Evolutionary conservation across 37 sponge, comb jelly and placozoan species (phyloP).

Genomic region (Haliclona indistincta): DNA sequence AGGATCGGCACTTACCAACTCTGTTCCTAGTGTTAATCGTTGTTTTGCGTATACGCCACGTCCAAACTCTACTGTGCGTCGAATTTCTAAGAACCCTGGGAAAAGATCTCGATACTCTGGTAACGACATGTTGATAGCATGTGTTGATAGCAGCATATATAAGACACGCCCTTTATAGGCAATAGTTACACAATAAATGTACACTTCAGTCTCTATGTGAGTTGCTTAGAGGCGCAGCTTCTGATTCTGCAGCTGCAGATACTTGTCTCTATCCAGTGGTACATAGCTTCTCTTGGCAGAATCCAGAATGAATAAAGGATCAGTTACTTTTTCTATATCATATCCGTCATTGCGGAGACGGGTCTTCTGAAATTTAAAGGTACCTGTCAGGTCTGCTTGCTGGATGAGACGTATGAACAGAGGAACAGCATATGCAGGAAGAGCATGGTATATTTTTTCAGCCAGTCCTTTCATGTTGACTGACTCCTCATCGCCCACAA

Average conservation of each 20-base stretch:
- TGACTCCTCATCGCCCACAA: slow-evolving; percentile 43
- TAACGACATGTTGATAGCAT: too few species aligned
- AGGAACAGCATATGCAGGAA: slow-evolving; percentile 89
- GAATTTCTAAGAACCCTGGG: slow-evolving; percentile 29
- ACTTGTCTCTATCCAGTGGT: slow-evolving; percentile 57
- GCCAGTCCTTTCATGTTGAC: slow-evolving; percentile 65
- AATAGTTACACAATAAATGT: too few species aligned
- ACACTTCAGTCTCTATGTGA: too few species aligned
- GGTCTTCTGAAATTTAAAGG: slow-evolving; percentile 76
- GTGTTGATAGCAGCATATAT: too few species aligned
- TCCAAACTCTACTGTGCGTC: slow-evolving; percentile 14
- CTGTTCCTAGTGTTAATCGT: slow-evolving; percentile 9
- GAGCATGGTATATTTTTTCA: slow-evolving; percentile 31
- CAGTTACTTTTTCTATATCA: slow-evolving; percentile 47
- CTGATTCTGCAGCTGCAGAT: slow-evolving; percentile 1
- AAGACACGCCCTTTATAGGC: too few species aligned
- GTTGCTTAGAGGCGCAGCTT: too few species aligned
- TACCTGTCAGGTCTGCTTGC: slow-evolving; percentile 68
- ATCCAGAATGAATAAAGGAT: slow-evolving; percentile 85
- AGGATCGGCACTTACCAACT: slow-evolving; percentile 36
- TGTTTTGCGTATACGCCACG: slow-evolving; percentile 43
- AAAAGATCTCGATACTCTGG: too few species aligned
- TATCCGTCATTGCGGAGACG: slow-evolving; percentile 66
- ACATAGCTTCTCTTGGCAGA: slow-evolving; percentile 56
- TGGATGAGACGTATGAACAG: slow-evolving; percentile 71